Percentiles rank a stretch among this genome's conserved stretches.
Evolutionary conservation across 1,140 invertebrate species (phyloP).

Genomic region (Drosophila funebris): DNA sequence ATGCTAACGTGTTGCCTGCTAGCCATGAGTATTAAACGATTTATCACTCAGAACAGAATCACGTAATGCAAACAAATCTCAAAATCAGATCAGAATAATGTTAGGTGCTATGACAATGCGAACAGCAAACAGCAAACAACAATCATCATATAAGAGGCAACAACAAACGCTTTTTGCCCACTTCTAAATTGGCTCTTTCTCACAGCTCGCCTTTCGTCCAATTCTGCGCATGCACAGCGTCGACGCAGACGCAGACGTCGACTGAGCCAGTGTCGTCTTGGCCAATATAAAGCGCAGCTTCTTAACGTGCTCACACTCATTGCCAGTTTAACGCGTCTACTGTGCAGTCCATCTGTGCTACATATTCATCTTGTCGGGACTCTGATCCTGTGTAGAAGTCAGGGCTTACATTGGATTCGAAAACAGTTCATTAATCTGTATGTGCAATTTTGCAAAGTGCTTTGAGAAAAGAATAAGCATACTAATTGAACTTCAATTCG

Average conservation of each 20-base stretch:
- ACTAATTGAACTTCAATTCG: too few relatives aligned
- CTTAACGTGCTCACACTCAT: slow-evolving; percentile 61
- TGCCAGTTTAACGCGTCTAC: slow-evolving; percentile 51
- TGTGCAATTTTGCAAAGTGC: neutral
- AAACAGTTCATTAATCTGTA: neutral
- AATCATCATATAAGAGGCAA: slow-evolving; percentile 12
- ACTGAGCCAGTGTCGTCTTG: slow-evolving; percentile 38
- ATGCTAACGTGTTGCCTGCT: slow-evolving; percentile 50
- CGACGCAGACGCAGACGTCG: slow-evolving; percentile 5
- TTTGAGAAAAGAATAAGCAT: neutral
- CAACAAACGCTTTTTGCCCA: slow-evolving; percentile 27
- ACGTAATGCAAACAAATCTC: neutral
- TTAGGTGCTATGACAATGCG: slow-evolving; percentile 45
- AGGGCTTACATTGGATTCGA: too few relatives aligned
- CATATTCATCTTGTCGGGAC: neutral
- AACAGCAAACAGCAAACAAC: slow-evolving; percentile 42
- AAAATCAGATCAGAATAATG: slow-evolving; percentile 36
- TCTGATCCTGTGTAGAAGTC: neutral
- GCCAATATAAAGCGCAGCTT: slow-evolving; percentile 71
- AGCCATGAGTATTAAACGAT: slow-evolving; percentile 57
- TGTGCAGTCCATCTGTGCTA: slow-evolving; percentile 8
- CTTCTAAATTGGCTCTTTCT: slow-evolving; percentile 1
- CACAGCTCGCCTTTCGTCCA: slow-evolving; percentile 23
- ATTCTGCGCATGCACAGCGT: slow-evolving; percentile 52
- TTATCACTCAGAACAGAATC: slow-evolving; percentile 51